phyloP scores from a whole-genome alignment of 2,113 vertebrate genomes.

The Gavia stellata region DNA sequence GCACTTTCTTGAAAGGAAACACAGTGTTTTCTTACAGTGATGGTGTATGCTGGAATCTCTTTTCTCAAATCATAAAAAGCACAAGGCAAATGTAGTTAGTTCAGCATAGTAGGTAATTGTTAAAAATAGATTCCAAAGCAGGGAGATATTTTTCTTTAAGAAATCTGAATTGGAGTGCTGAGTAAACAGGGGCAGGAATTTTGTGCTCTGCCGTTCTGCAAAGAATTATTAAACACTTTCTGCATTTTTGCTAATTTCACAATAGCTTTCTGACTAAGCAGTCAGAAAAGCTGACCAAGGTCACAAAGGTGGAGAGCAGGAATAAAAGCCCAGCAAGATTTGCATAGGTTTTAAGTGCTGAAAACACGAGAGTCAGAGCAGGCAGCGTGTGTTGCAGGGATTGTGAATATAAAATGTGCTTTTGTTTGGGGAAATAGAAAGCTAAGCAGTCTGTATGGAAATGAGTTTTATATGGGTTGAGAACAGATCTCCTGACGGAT shows the following conservation, averaged over 20 bases:
- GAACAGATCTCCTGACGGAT: conserved; percentile 75
- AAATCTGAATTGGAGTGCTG: neutral
- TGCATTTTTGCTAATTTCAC: conserved; percentile 28
- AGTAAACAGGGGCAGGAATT: conserved; percentile 22
- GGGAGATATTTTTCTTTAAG: neutral
- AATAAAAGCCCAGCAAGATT: conserved; percentile 33
- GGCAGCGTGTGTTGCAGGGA: conserved; percentile 44
- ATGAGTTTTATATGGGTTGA: conserved; percentile 75
- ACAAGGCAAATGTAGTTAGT: neutral
- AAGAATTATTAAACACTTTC: conserved; percentile 21
- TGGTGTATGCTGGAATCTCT: neutral
- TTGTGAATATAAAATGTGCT: conserved; percentile 69
- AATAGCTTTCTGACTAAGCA: conserved; percentile 29
- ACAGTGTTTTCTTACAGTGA: neutral
- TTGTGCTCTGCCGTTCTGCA: neutral
- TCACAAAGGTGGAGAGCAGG: conserved; percentile 30
- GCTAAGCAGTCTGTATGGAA: conserved; percentile 76
- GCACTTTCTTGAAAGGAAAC: neutral
- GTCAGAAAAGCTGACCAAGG: conserved; percentile 39
- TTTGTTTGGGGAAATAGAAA: conserved; percentile 76
- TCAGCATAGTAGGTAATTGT: neutral
- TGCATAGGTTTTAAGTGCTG: conserved; percentile 45
- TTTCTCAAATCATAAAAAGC: conserved; percentile 1
- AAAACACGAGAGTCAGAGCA: conserved; percentile 46
- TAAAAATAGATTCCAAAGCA: conserved; percentile 39